These are phyloP conservation scores for Cenopis cana DNA, from an alignment of 2,888 invertebrate species.

Conservation along the genomic window DNA sequence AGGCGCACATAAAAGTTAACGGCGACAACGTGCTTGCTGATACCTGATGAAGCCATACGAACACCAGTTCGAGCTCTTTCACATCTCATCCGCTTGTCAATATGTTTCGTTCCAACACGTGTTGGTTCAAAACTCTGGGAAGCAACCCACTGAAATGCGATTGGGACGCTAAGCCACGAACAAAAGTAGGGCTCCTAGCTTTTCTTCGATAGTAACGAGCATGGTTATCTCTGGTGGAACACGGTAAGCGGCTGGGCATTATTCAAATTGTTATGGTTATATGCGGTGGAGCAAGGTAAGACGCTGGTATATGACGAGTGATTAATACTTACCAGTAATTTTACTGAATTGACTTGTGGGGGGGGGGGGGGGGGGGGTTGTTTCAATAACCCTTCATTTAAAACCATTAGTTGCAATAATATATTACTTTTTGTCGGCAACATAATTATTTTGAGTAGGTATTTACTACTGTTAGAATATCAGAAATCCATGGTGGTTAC, in stretches of 20 bases:
- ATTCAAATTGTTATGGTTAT: slow-evolving; percentile 2
- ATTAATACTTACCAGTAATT: neutral
- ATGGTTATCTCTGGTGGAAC: neutral
- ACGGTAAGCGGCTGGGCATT: neutral
- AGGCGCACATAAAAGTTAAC: slow-evolving; percentile 35
- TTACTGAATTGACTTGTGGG: neutral
- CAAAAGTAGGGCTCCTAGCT: neutral
- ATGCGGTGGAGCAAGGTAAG: neutral
- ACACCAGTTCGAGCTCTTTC: neutral
- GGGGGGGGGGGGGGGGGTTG: too few relatives aligned
- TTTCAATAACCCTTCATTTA: neutral
- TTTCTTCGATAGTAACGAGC: neutral
- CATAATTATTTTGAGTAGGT: too few relatives aligned
- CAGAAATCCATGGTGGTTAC: too few relatives aligned
- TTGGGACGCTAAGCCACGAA: neutral
- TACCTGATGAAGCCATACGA: neutral
- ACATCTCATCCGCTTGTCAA: neutral
- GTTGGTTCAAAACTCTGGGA: neutral
- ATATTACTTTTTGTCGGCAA: too few relatives aligned
- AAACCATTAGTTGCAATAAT: too few relatives aligned
- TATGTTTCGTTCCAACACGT: neutral
- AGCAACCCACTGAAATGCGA: neutral
- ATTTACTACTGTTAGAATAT: too few relatives aligned
- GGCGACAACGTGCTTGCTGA: slow-evolving; percentile 7
- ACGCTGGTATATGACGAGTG: neutral